Evolutionary conservation across 2,797 vertebrate species (phyloP).

Genomic region (Sarcoramphus papa): DNA sequence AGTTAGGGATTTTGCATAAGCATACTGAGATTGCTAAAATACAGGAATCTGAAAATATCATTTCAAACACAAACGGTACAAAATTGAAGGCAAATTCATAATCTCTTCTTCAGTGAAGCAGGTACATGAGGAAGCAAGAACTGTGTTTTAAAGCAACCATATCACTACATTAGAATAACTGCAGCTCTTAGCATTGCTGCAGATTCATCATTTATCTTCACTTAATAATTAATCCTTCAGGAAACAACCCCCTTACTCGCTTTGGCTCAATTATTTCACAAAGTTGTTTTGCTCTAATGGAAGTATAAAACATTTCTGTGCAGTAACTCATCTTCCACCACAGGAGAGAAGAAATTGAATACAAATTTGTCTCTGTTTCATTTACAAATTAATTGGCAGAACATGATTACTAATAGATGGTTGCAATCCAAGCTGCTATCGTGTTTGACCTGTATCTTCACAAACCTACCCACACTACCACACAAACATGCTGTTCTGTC

Average conservation of each 20-base stretch:
- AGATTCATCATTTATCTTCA: neutral
- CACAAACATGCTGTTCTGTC: neutral
- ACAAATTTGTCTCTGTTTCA: neutral
- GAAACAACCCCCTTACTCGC: neutral
- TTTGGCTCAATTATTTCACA: neutral
- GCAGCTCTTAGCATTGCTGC: neutral
- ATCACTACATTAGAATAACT: neutral
- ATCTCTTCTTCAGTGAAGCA: neutral
- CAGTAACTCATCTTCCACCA: neutral
- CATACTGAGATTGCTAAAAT: neutral
- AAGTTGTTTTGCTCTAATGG: neutral
- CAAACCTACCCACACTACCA: neutral
- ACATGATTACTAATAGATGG: neutral
- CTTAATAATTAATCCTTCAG: neutral
- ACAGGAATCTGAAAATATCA: neutral
- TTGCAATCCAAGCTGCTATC: neutral
- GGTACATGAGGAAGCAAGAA: neutral
- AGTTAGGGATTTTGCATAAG: neutral
- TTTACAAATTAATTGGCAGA: neutral
- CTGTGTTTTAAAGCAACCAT: neutral
- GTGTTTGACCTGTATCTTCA: neutral
- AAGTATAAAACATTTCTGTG: neutral
- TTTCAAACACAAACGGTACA: neutral
- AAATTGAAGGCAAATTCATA: neutral
- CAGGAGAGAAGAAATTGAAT: neutral